Evolutionary conservation across 2,113 vertebrate genomes (phyloP), one percentile per base, ranked within the genome.

Genomic region (Atlantisia rogersi): DNA sequence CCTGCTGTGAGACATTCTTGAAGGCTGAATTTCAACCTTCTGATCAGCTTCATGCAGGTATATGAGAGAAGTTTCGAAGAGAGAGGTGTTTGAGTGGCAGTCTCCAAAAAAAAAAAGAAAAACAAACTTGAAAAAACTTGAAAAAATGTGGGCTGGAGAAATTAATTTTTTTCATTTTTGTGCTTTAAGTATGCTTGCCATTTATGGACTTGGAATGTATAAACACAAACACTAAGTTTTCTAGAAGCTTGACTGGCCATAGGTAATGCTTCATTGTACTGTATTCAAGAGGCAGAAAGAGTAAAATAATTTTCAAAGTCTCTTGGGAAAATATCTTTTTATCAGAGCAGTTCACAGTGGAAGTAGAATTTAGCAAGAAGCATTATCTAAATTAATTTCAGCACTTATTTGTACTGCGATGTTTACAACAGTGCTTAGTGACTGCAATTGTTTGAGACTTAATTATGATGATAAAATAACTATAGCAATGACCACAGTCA

Each of bases 391-490:
- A 96, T 92, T 88, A 67, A 62, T 81, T 96, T 82, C 68, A 88
- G 42, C 35, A 92, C 31, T 82, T 88, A 78, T 82, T 94, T 74
- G 42, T 81, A 75, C 42, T 90, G 59, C 46, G 81, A 10, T 94
- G 80, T 94, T 90, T 96, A 90, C 88, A 90, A 67, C 60, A 60
- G 69, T 64, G 21, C 42, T 95, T 94, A 86, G 80, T 79, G 65
- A 60, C 53, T 94, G 44, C 64, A 90, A 58, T 26, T 92, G 88
- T 75, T 86, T 90, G 65, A 71, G 73, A 71, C 64, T 95, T 90
- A 92, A 95, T 96, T 96, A 68, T n/a, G 53, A n/a, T 88, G 48
- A 91, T 86, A 94, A 93, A 93, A 88, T 92, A 90, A 94, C 95
- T 93, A 64, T 6, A 83, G 7, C 3, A 7, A 78, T 93, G 93